Base-by-base conservation (phyloP, 2,797 vertebrate genomes). In the Manis pentadactyla region DNA sequence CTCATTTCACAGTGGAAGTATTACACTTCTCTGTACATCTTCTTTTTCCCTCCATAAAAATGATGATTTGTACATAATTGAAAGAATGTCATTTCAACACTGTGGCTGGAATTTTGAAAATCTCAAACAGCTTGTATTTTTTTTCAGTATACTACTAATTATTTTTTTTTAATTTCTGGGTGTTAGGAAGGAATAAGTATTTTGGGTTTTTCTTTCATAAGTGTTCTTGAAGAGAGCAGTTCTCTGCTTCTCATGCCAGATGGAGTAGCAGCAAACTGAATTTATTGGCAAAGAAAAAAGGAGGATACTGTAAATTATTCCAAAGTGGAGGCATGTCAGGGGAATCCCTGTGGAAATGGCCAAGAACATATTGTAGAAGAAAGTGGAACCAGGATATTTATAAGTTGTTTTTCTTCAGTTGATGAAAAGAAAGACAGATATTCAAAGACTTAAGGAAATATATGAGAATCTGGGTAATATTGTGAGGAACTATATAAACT, bases 51-150 rank as follows among this genome's bases (percentile, higher is more conserved):
- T 93, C 68, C 68, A 69, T 31, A 68, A 61, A 93, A 74, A 42
- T 63, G 73, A 96, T 88, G 82, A 93, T 75, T 96, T 79, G 93
- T 64, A 31, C 18, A 78, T 87, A 85, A 75, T n/a, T 63, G 78
- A 66, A 94, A 34, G 27, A 79, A 78, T 75, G 49, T 69, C 85
- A 82, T 94, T 89, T 91, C 63, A 51, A 53, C 21, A 69, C 21
- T 59, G 46, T 53, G 81, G 37, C 71, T 87, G 92, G 69, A 90
- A 96, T 83, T 86, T 64, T 93, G 71, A 88, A 90, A 97, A 84
- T 95, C n/a, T 94, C 73, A 77, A 61, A 34, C 42, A 95, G 64
- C 57, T 90, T 75, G 7, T 49, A 31, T 66, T 49, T 75, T 92
- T 96, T 92, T 96, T 90, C 49, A 68, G 34, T 29, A 64, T 37